phyloP scores from a whole-genome alignment of 2,888 invertebrate genomes.

The Liopterus haemorrhoidalis region DNA sequence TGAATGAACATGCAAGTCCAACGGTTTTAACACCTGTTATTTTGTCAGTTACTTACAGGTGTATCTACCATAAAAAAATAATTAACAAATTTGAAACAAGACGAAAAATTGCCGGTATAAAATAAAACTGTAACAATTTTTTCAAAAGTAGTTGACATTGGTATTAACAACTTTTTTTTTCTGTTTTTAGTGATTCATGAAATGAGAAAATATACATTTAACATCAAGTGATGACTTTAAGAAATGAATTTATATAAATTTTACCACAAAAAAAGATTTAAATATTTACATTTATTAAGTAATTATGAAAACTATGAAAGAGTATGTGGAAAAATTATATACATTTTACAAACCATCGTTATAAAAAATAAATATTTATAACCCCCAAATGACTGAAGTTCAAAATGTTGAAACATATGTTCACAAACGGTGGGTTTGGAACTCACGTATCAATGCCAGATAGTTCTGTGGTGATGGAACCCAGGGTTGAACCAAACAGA shows the following conservation, averaged over 20 bases:
- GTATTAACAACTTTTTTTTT: no score
- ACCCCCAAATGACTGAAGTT: slow-evolving; percentile 41
- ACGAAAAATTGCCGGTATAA: no score
- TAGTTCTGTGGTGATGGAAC: slow-evolving; percentile 42
- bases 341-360: slow-evolving; percentile 37
- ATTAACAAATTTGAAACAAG: no score
- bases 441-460: slow-evolving; percentile 47
- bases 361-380: slow-evolving; percentile 27
- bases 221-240: slow-evolving; percentile 19
- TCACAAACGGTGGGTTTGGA: slow-evolving; percentile 50
- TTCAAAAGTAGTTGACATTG: no score
- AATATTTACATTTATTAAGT: not conserved
- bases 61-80: no score
- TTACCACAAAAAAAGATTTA: slow-evolving; percentile 16
- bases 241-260: slow-evolving; percentile 22
- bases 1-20: no score
- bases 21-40: no score
- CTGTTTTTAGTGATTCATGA: no score
- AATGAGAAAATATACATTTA: no score
- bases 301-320: slow-evolving; percentile 24
- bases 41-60: no score
- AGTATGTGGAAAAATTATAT: slow-evolving; percentile 39
- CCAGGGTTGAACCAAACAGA: slow-evolving; percentile 39
- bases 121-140: no score
- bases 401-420: slow-evolving; percentile 68